phyloP scores from a whole-genome alignment of 2,797 vertebrate genomes.

The Carcharodon carcharias region DNA sequence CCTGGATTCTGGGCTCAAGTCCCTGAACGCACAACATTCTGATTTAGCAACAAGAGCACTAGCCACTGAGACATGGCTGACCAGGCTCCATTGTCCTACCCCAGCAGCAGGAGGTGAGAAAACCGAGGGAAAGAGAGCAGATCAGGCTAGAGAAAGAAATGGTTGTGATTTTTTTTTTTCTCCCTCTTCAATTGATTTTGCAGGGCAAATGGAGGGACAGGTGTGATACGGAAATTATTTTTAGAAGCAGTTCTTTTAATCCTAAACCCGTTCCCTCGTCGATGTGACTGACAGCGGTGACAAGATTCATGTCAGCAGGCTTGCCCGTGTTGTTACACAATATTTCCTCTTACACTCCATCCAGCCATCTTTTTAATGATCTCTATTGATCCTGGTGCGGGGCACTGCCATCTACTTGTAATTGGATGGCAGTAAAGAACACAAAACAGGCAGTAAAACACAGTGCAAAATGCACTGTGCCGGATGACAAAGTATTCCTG shows the following conservation, averaged over 20 bases:
- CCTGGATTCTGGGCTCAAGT: not conserved
- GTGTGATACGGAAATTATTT: conserved; percentile 20
- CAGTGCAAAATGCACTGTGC: conserved; percentile 27
- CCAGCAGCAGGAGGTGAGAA: not conserved
- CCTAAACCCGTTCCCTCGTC: not conserved
- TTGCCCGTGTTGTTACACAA: not conserved
- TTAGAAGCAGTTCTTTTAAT: conserved; percentile 10
- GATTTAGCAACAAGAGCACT: too few relatives aligned
- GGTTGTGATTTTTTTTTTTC: not conserved
- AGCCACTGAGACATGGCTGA: not conserved
- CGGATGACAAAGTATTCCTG: not conserved
- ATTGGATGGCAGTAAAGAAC: conserved; percentile 36
- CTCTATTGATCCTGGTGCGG: not conserved
- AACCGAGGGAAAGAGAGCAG: not conserved
- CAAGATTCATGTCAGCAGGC: conserved; percentile 14
- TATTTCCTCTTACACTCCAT: not conserved
- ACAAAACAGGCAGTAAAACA: conserved; percentile 32
- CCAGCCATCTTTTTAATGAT: conserved; percentile 9
- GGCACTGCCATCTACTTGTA: conserved; percentile 11
- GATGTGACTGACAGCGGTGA: not conserved
- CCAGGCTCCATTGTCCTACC: too few relatives aligned
- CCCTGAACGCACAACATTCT: not conserved
- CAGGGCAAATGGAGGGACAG: not conserved
- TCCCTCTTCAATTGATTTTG: not conserved
- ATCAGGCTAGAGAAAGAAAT: not conserved